phyloP scores from a whole-genome alignment of 2,797 vertebrate genomes.

The Trachops cirrhosus region DNA sequence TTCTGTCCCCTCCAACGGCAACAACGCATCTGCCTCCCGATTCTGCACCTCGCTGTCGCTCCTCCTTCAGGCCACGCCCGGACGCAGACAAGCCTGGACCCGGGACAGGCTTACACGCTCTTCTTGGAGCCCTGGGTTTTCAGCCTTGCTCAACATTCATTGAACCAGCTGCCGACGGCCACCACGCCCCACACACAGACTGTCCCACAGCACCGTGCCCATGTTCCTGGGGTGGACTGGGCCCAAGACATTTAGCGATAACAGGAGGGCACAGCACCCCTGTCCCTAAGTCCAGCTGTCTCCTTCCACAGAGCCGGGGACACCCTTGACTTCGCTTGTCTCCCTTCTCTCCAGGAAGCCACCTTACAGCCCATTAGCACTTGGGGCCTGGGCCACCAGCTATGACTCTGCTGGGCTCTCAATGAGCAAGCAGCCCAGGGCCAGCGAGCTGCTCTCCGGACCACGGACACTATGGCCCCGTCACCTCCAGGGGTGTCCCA shows the following conservation, averaged over 20 bases:
- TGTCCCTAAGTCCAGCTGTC: rapidly evolving
- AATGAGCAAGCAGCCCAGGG: neutral
- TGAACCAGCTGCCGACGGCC: neutral
- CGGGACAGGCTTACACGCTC: neutral
- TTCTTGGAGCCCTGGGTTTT: too few species aligned
- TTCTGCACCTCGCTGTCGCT: neutral
- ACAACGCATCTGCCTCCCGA: rapidly evolving
- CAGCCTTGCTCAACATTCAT: too few species aligned
- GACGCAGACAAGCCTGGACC: neutral
- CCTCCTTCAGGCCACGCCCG: neutral
- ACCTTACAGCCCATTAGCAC: rapidly evolving
- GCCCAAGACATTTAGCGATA: rapidly evolving
- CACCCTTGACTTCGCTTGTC: too few species aligned
- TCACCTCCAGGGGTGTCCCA: neutral
- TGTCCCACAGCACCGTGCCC: rapidly evolving
- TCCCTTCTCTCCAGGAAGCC: neutral
- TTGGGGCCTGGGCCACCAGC: too few species aligned
- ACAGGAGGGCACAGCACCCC: neutral
- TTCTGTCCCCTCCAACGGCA: neutral
- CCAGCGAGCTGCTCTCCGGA: neutral
- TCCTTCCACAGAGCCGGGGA: neutral
- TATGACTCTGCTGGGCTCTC: neutral
- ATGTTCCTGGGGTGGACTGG: neutral
- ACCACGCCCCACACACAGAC: neutral
- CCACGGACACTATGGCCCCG: rapidly evolving